Evolutionary conservation across 2,888 invertebrate genomes (phyloP), one percentile per base, ranked within the genome.

Genomic region (Branchinecta sandiegonensis): DNA sequence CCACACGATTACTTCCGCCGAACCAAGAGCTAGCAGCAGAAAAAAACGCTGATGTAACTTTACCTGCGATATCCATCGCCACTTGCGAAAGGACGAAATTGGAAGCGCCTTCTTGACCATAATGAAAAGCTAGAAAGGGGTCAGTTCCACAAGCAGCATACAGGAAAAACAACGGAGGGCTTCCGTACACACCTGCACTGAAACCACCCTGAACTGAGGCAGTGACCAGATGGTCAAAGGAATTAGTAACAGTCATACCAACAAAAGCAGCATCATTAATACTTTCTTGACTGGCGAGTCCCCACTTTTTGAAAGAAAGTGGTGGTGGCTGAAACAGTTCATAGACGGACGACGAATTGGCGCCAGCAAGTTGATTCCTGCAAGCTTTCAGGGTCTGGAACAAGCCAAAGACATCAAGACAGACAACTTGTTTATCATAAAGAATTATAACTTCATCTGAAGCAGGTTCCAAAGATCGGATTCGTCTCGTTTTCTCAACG

Each of bases 11-110:
- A n/a, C 14, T 9, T 9, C 63, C 14, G 23, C 63, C 63, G 23
- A 56, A 56, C 14, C 66, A 70, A 72, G 73, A 79, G 79, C 78
- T 78, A 63, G 80, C 78, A 70, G 79, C 79, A 69, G 77, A 78
- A 72, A 79, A 75, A 47, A 80, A 73, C 71, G 80, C 79, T 69
- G 78, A 78, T 76, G 90, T 88, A 46, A 94, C 81, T 81, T 90
- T 93, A 75, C 85, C 88, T 2, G 93, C 93, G 67, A 94, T 89
- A 68, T 90, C 93, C 76, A 89, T 86, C 0, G 94, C 94, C n/a
- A 95, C 91, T 77, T 94, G 94, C 67, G 90, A 86, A 13, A 95
- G 80, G 13, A 88, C 83, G 0, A 90, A 89, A 47, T 88, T 88
- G 17, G 87, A 81, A 68, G 86, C 87, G 37, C 93, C 94, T 82